phyloP scores from a whole-genome alignment of 1,140 invertebrate genomes.

The Drosophila kohkoa region DNA sequence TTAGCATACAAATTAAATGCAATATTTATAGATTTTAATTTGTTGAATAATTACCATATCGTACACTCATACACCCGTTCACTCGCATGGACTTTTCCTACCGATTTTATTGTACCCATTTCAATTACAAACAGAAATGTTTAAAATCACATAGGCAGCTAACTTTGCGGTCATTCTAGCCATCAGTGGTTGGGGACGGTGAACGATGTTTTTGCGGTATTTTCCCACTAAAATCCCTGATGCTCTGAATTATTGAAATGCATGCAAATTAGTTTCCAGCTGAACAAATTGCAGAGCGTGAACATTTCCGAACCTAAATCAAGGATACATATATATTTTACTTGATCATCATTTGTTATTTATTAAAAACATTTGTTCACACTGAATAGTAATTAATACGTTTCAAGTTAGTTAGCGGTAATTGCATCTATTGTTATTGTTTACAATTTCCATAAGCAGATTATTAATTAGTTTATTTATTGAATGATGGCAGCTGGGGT shows the following conservation, averaged over 20 bases:
- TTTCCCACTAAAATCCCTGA: slow-evolving; percentile 9
- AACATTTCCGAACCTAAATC: slow-evolving; percentile 31
- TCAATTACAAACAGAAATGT: slow-evolving; percentile 59
- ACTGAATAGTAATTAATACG: slow-evolving; percentile 26
- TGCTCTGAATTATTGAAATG: slow-evolving; percentile 61
- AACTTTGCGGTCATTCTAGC: slow-evolving; percentile 33
- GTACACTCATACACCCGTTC: background rate
- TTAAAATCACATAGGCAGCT: slow-evolving; percentile 49
- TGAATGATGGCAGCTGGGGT: background rate
- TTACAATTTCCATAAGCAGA: slow-evolving; percentile 6
- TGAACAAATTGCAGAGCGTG: slow-evolving; percentile 43
- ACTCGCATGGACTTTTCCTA: slow-evolving; percentile 11
- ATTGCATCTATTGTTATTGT: slow-evolving; percentile 27
- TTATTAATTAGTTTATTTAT: slow-evolving; percentile 12
- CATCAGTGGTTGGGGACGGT: background rate
- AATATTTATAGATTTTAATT: slow-evolving; percentile 76
- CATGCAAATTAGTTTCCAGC: slow-evolving; percentile 65
- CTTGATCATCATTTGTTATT: slow-evolving; percentile 36
- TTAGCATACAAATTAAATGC: slow-evolving; percentile 75
- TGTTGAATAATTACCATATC: slow-evolving; percentile 61
- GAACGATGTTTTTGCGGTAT: background rate
- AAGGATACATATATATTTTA: slow-evolving; percentile 18
- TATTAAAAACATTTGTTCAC: slow-evolving; percentile 22
- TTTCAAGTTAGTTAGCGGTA: slow-evolving; percentile 9
- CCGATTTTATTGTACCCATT: slow-evolving; percentile 45